Percentiles rank a stretch among this genome's conserved stretches.
phyloP scores from a whole-genome alignment of 1,140 invertebrate genomes.

The Diachasma alloeum region DNA sequence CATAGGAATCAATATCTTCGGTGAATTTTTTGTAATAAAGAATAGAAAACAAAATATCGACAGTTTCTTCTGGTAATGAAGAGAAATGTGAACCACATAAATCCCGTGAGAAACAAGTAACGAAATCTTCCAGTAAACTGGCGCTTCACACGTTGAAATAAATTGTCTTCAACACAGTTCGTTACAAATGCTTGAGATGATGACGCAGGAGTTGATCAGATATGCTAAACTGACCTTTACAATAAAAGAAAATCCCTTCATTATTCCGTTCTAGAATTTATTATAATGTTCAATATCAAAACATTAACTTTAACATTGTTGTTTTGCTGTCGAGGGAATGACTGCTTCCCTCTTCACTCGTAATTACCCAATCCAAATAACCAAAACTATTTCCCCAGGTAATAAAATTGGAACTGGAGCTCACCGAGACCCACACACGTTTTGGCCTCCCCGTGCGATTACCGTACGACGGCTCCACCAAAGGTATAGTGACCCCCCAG shows the following conservation, averaged over 20 bases:
- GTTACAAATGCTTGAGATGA: no score
- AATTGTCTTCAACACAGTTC: neutral
- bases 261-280: no score
- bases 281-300: no score
- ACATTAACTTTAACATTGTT: no score
- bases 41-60: neutral
- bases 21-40: neutral
- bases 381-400: constrained; percentile 61
- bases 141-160: constrained; percentile 45
- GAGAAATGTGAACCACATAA: neutral
- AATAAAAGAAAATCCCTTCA: neutral
- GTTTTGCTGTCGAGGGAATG: neutral
- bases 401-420: constrained; percentile 73
- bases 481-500: constrained; percentile 78
- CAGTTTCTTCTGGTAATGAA: neutral
- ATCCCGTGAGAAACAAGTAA: constrained; percentile 4
- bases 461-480: constrained; percentile 79
- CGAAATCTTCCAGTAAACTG: neutral
- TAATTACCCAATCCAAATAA: neutral
- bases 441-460: constrained; percentile 85
- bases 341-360: no score
- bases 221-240: neutral
- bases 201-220: no score
- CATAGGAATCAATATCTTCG: neutral
- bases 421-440: constrained; percentile 84